These are phyloP conservation scores for Capromys pilorides DNA, from an alignment of 2,797 vertebrate species.

Conservation along the genomic window DNA sequence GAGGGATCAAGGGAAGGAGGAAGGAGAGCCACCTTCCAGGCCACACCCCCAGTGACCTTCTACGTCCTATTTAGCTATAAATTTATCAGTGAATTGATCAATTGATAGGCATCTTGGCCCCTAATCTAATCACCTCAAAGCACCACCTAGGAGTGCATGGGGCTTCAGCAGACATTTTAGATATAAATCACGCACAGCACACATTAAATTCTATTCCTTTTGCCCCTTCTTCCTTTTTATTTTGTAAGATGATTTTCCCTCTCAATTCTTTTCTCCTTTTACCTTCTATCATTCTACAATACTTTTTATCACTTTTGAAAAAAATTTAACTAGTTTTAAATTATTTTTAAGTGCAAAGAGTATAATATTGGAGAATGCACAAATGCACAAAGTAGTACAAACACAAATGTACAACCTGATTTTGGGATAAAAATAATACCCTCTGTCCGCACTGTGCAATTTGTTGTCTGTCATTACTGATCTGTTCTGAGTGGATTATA, in stretches of 20 bases:
- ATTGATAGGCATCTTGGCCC: neutral
- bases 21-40: neutral
- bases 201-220: neutral
- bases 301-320: neutral
- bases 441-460: neutral
- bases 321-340: neutral
- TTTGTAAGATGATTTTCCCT: neutral
- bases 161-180: neutral
- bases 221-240: neutral
- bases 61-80: neutral
- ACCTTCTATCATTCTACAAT: neutral
- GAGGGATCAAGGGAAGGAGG: neutral
- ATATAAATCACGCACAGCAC: neutral
- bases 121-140: neutral
- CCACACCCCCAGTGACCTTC: neutral
- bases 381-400: neutral
- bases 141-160: neutral
- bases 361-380: neutral
- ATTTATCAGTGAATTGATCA: neutral
- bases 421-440: constrained; percentile 1
- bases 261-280: neutral
- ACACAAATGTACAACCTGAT: neutral
- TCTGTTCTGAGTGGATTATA: neutral
- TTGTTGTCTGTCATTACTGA: neutral
- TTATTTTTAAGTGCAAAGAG: constrained; percentile 6